Evolutionary conservation across 2,113 vertebrate species (phyloP).

Genomic region (Geothlypis trichas): DNA sequence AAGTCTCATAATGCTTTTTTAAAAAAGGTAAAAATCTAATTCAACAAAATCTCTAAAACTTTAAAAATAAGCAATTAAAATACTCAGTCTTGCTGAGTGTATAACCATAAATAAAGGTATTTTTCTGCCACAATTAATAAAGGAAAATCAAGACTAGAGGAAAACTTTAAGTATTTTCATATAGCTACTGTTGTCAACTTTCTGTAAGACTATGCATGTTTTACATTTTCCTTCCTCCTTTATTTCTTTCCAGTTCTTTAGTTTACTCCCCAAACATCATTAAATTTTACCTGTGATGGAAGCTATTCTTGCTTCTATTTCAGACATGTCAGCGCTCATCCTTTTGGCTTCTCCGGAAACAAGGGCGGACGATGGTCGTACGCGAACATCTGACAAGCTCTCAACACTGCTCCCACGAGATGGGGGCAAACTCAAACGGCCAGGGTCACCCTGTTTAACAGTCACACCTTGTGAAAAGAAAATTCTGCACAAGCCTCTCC

Average conservation of each 20-base stretch:
- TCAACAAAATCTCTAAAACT: background rate
- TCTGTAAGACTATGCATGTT: background rate
- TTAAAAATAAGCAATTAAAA: background rate
- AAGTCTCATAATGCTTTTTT: background rate
- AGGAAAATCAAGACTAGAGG: background rate
- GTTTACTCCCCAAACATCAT: background rate
- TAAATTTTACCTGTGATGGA: conserved; percentile 86
- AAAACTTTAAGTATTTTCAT: background rate
- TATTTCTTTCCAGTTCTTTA: background rate
- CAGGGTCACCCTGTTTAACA: conserved; percentile 83
- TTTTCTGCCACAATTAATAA: background rate
- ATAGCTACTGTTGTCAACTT: background rate
- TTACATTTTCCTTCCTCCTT: background rate
- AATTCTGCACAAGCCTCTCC: background rate
- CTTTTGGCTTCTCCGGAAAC: conserved; percentile 87
- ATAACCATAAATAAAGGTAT: background rate
- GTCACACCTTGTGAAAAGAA: background rate
- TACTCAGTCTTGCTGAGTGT: background rate
- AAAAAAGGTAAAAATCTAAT: background rate
- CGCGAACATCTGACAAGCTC: conserved; percentile 81
- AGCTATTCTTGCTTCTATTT: conserved; percentile 89
- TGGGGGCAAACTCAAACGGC: conserved; percentile 86
- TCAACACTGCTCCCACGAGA: conserved; percentile 96
- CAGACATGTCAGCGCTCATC: conserved; percentile 95
- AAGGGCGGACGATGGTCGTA: conserved; percentile 77